Percentiles rank a stretch among this genome's conserved stretches.
Conservation (phyloP, 2,888 invertebrate species). For the Cetonia aurata region DNA sequence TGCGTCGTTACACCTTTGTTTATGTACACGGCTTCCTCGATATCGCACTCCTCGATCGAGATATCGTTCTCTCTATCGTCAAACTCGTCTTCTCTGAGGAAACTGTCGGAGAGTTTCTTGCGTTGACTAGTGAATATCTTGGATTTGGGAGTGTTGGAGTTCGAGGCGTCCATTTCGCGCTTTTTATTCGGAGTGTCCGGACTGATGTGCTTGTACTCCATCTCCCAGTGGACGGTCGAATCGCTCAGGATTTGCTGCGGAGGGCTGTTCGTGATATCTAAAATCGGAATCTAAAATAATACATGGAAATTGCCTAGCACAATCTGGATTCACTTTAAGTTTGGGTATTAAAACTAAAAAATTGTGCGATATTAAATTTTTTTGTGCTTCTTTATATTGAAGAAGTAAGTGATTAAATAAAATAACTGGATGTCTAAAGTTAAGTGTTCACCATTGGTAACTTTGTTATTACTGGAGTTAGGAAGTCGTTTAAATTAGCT, state of each 20-base stretch:
- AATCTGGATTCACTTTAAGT: no score
- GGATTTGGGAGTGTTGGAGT: conserved; percentile 62
- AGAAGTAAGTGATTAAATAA: no score
- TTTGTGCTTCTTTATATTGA: no score
- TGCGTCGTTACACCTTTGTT: conserved; percentile 38
- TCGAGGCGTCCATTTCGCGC: conserved; percentile 61
- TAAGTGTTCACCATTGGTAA: no score
- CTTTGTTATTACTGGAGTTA: no score
- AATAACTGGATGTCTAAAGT: no score
- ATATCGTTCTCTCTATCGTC: conserved; percentile 46
- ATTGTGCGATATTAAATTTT: no score
- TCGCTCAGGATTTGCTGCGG: conserved; percentile 52
- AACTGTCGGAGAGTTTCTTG: conserved; percentile 65
- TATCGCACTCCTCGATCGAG: conserved; percentile 50
- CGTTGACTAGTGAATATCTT: conserved; percentile 62
- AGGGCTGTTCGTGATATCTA: conserved; percentile 48
- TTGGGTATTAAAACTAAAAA: no score
- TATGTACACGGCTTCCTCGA: conserved; percentile 24
- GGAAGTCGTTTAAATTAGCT: no score
- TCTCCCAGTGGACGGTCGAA: conserved; percentile 62
- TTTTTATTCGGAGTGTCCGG: conserved; percentile 54
- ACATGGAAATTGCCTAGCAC: background rate
- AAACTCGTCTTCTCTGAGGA: conserved; percentile 56
- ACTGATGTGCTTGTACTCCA: conserved; percentile 62
- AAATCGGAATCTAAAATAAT: conserved; percentile 10